These are phyloP conservation scores for Carposina sasakii DNA, from an alignment of 1,140 invertebrate genomes.

Conservation along the genomic window DNA sequence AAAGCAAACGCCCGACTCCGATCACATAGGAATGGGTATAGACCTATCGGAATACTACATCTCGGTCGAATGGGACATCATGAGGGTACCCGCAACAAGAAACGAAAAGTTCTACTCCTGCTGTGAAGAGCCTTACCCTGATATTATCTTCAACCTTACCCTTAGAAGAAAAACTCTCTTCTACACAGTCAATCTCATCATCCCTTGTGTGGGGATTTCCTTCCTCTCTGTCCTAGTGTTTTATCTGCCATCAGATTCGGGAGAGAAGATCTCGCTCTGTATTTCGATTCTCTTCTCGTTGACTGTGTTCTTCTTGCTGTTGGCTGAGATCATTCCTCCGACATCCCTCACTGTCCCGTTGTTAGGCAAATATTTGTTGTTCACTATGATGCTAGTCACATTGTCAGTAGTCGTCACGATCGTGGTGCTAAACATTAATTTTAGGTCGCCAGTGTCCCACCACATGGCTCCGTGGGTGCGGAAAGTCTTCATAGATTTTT, in stretches of 20 bases:
- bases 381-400: slow-evolving; percentile 99
- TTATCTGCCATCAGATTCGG: slow-evolving; percentile 98
- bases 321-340: slow-evolving; percentile 99
- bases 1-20: slow-evolving; percentile 84
- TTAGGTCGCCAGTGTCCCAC: slow-evolving; percentile 97
- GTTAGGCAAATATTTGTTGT: slow-evolving; percentile 98
- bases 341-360: slow-evolving; percentile 98
- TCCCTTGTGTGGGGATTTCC: slow-evolving; percentile 96
- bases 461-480: slow-evolving; percentile 93
- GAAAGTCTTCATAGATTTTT: slow-evolving; percentile 89
- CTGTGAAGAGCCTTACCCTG: slow-evolving; percentile 93
- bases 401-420: slow-evolving; percentile 98
- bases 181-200: slow-evolving; percentile 97
- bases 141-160: slow-evolving; percentile 99
- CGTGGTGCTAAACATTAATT: slow-evolving; percentile 98
- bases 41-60: slow-evolving; percentile 96
- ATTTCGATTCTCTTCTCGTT: slow-evolving; percentile 98
- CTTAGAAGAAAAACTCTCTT: slow-evolving; percentile 96
- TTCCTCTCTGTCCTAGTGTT: slow-evolving; percentile 98
- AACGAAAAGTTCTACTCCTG: slow-evolving; percentile 94
- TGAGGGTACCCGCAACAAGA: slow-evolving; percentile 88
- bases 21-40: slow-evolving; percentile 90
- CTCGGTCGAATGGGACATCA: slow-evolving; percentile 98
- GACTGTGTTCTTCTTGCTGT: slow-evolving; percentile 98
- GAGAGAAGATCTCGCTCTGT: slow-evolving; percentile 97